phyloP scores from a whole-genome alignment of 2,888 invertebrate species.

The Xylocampa areola region DNA sequence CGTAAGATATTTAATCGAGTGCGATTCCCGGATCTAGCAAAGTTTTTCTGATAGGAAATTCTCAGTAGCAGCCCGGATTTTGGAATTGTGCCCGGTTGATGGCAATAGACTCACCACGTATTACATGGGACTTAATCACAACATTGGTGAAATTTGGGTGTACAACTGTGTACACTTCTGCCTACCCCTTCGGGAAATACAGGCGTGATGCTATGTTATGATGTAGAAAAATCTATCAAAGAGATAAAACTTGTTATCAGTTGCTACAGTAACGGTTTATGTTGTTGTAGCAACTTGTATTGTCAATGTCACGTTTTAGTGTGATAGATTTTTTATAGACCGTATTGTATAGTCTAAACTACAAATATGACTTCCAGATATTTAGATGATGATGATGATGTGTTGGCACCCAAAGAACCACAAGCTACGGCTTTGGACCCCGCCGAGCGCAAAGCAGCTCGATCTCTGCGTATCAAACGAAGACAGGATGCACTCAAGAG shows the following conservation, averaged over 20 bases:
- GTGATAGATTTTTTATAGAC: conserved; percentile 18
- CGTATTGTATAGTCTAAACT: conserved; percentile 15
- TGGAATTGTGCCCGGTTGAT: no score
- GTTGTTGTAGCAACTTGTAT: conserved; percentile 19
- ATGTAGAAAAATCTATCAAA: no score
- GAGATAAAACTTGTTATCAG: conserved; percentile 1
- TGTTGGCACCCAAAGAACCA: conserved; percentile 87
- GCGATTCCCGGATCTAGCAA: no score
- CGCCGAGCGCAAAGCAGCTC: conserved; percentile 92
- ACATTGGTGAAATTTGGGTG: no score
- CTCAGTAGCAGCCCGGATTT: no score
- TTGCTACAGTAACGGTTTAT: conserved; percentile 31
- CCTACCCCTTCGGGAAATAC: no score
- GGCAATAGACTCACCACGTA: no score
- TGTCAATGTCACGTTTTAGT: conserved; percentile 12
- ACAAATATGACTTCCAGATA: conserved; percentile 70
- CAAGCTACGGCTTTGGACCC: conserved; percentile 91
- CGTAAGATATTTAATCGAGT: no score
- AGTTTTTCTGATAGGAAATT: no score
- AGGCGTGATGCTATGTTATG: no score
- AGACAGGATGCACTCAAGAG: conserved; percentile 90
- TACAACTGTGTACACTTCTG: no score
- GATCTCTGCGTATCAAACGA: conserved; percentile 91
- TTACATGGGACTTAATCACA: no score
- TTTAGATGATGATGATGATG: conserved; percentile 82